Percentiles rank a stretch among this genome's conserved stretches.
Evolutionary conservation across 2,113 vertebrate genomes (phyloP).

Genomic region (Arvicanthis niloticus): DNA sequence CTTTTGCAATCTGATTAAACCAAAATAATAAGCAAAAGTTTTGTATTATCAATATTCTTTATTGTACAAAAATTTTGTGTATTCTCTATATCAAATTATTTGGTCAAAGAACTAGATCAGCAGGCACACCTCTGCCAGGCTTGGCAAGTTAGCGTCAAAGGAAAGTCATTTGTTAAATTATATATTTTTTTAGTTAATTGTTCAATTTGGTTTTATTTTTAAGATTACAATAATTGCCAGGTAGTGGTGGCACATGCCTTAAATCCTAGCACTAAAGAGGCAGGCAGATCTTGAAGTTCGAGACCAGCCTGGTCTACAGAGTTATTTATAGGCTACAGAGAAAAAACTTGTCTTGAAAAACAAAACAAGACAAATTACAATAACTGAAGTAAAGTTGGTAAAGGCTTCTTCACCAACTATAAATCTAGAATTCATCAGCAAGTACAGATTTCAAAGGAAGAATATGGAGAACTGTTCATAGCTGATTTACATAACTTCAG

Average conservation of each 20-base stretch:
- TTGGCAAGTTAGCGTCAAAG: constrained; percentile 7
- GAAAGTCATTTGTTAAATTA: constrained; percentile 9
- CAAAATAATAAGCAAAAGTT: not conserved
- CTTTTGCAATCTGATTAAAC: not conserved
- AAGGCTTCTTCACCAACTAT: not conserved
- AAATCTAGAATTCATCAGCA: not conserved
- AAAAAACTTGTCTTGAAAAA: not conserved
- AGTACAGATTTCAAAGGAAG: not conserved
- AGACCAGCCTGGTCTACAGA: not conserved
- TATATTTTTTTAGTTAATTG: not conserved
- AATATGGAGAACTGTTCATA: not conserved
- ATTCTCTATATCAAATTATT: not conserved
- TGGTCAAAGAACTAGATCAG: not conserved
- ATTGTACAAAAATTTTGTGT: not conserved
- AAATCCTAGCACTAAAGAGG: not conserved
- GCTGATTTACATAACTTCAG: not conserved
- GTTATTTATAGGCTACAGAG: not conserved
- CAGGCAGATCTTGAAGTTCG: not conserved
- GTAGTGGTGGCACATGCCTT: not conserved
- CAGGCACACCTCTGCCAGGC: not conserved
- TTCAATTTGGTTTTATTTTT: not conserved
- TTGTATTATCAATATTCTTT: not conserved
- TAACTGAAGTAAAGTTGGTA: not conserved
- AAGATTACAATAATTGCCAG: not conserved
- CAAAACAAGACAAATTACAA: not conserved